Percentiles rank a stretch among this genome's conserved stretches.
Conservation (phyloP, 2,797 vertebrate genomes). For the Acanthurus leucopareius region DNA sequence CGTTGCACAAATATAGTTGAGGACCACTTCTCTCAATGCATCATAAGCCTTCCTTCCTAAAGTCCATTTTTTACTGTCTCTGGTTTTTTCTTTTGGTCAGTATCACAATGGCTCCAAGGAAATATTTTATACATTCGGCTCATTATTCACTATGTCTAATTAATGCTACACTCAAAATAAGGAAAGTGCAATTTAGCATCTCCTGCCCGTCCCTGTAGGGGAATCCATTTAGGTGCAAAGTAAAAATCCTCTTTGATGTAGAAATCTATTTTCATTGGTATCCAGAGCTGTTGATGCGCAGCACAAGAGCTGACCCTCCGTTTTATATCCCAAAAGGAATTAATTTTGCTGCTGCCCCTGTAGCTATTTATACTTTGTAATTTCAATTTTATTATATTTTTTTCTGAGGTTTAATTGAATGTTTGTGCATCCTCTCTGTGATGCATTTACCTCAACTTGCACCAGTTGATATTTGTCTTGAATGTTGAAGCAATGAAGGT, state of each 20-base stretch:
- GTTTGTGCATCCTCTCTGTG: slow-evolving; percentile 8
- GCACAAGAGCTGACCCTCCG: slow-evolving; percentile 60
- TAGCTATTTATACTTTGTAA: slow-evolving; percentile 53
- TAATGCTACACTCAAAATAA: slow-evolving; percentile 72
- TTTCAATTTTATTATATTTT: slow-evolving; percentile 38
- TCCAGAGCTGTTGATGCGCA: slow-evolving; percentile 56
- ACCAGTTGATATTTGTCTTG: slow-evolving; percentile 11
- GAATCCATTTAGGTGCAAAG: slow-evolving; percentile 62
- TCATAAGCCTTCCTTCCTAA: background rate
- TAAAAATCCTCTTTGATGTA: slow-evolving; percentile 71
- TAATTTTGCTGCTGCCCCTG: slow-evolving; percentile 48
- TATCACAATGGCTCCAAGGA: slow-evolving; percentile 56
- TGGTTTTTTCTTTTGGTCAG: slow-evolving; percentile 39
- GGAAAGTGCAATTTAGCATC: slow-evolving; percentile 74
- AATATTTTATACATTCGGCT: slow-evolving; percentile 74
- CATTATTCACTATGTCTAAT: slow-evolving; percentile 80
- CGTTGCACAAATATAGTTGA: too few species aligned
- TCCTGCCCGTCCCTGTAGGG: slow-evolving; percentile 55
- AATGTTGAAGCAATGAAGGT: background rate
- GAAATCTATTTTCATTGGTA: slow-evolving; percentile 62
- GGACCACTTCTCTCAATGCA: background rate
- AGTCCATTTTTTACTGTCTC: slow-evolving; percentile 26
- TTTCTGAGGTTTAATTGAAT: slow-evolving; percentile 44
- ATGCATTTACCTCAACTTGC: slow-evolving; percentile 13
- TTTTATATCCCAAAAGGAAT: slow-evolving; percentile 56